Evolutionary conservation across 53 echinoderm and acorn worm genomes (phyloP), one percentile per base, ranked within the genome.

Genomic region (Zoroaster sp.): DNA sequence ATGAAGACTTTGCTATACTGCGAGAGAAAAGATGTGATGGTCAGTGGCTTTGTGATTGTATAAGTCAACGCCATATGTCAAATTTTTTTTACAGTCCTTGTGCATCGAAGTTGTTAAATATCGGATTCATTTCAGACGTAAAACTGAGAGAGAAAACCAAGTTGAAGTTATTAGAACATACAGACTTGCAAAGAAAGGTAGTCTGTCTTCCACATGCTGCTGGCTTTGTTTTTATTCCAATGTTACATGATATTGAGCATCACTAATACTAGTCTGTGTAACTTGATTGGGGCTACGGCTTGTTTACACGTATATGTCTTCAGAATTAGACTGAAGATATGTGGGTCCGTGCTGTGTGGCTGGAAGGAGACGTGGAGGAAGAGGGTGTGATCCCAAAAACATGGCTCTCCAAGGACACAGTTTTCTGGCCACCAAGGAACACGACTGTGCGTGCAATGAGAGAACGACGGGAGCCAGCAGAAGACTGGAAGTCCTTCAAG

Each of bases 181-280:
- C n/a, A n/a, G 69, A 83, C 42, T n/a, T 83, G 72, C 47, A 69
- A 43, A 31, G 46, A 31, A 83, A 83, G 85, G 44, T 33, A 30
- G 47, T 83, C 3, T 72, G 52, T 70, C 38, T 85, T 47, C 3
- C 43, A 70, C 11, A 85, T 45, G 69, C 18, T 52, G 46, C 70
- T 86, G 86, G 86, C 37, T 86, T 86, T 86, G 86, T 86, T 30
- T 72, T 72, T 35, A 49, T 86, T 46, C 86, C 86, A 46, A 72
- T 86, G 86, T 30, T 86, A 38, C 86, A 72, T 72, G 86, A 47
- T 9, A 15, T 20, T 35, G 86, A 72, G 71, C 36, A 49, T 63
- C 80, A 66, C 25, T 80, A 66, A 28, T 66, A 30, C 31, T 10
- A 10, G 25, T 5, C 2, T 10, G 66, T 7, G 31, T 30, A 25